A percentile compares a stretch with the other conserved stretches of the same genome.
Evolutionary conservation across 2,888 invertebrate species (phyloP).

Genomic region (Sarcophaga subvicina): DNA sequence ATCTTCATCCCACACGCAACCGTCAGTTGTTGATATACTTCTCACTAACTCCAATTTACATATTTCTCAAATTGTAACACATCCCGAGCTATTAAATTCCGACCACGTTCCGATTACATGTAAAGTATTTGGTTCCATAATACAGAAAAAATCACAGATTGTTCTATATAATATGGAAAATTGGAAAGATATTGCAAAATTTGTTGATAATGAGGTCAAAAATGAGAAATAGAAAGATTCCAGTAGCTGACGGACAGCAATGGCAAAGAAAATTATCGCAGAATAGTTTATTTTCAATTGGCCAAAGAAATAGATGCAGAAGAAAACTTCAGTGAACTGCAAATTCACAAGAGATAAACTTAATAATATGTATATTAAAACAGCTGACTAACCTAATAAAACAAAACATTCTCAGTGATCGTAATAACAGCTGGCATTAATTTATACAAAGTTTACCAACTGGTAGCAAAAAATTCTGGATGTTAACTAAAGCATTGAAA

Average conservation of each 20-base stretch:
- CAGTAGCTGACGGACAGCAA: background rate
- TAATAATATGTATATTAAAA: background rate
- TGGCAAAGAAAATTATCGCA: background rate
- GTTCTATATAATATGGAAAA: background rate
- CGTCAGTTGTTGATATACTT: no score
- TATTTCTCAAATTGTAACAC: no score
- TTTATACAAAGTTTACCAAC: background rate
- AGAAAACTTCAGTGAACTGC: background rate
- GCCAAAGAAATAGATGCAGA: background rate
- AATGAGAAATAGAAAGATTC: background rate
- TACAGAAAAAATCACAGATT: background rate
- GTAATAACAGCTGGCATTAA: background rate
- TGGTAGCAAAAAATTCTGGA: conserved; percentile 22
- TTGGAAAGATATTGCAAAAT: background rate
- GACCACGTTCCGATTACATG: no score
- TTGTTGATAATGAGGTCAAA: background rate
- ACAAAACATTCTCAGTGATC: background rate
- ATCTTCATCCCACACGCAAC: no score
- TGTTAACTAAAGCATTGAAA: conserved; percentile 1
- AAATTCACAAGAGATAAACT: background rate
- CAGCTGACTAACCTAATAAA: background rate
- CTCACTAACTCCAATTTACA: no score
- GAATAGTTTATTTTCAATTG: background rate
- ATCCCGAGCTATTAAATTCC: no score
- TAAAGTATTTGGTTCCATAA: background rate